Conservation (phyloP, 2,113 vertebrate genomes). For the Cygnus atratus region DNA sequence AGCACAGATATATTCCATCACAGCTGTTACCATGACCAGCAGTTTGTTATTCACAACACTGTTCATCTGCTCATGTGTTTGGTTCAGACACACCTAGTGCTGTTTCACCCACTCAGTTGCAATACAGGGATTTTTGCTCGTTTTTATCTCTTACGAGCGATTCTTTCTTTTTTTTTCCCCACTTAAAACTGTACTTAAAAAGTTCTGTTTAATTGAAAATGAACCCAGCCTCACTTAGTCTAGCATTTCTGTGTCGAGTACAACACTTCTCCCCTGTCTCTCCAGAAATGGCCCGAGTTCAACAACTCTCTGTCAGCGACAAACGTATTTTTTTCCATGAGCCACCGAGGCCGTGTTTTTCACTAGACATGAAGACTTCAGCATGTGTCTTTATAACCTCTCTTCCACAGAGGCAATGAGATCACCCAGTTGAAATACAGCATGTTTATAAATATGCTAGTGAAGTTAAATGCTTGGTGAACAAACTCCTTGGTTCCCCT, state of each 20-base stretch:
- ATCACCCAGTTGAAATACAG: background rate
- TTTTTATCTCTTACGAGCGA: background rate
- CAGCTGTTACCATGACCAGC: constrained; percentile 4
- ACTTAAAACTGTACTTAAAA: background rate
- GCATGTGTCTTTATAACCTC: background rate
- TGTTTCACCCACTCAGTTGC: background rate
- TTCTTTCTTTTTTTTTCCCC: background rate
- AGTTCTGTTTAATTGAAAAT: background rate
- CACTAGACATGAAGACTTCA: background rate
- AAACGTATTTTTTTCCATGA: background rate
- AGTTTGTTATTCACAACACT: constrained; percentile 15
- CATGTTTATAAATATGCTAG: background rate
- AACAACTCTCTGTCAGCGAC: background rate
- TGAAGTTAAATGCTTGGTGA: background rate
- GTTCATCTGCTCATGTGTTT: background rate
- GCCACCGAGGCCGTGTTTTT: background rate
- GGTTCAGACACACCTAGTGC: background rate
- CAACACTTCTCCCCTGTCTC: background rate
- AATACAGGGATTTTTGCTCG: background rate
- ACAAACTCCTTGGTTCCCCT: background rate
- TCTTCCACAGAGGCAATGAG: constrained; percentile 6
- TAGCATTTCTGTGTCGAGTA: background rate
- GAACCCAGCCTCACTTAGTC: background rate
- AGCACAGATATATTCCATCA: background rate
- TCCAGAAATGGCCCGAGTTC: background rate